Percentiles rank a stretch among this genome's conserved stretches.
Conservation (phyloP, 2,888 invertebrate genomes). For the Alitta virens region DNA sequence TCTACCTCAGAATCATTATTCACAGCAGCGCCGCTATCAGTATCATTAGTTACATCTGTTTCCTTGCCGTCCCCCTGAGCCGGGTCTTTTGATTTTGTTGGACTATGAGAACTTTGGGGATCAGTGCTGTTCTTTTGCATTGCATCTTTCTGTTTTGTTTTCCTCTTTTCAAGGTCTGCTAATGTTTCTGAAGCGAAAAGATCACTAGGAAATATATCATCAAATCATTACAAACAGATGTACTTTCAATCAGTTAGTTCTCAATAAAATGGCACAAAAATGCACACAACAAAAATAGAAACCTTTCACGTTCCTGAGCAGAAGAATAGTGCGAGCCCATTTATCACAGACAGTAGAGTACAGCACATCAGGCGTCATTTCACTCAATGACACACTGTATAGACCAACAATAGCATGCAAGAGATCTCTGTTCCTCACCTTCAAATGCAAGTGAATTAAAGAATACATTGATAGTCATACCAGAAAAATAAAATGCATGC, state of each 20-base stretch:
- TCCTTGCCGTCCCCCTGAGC: neutral
- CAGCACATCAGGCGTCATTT: slow-evolving; percentile 55
- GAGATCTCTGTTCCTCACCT: slow-evolving; percentile 40
- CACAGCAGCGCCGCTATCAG: neutral
- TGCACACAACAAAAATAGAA: too few species aligned
- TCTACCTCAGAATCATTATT: slow-evolving; percentile 12
- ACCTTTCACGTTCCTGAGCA: slow-evolving; percentile 55
- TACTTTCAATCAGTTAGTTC: too few species aligned
- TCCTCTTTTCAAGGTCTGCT: neutral
- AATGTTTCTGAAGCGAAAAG: neutral
- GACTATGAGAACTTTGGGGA: too few species aligned
- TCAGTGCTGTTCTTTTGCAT: neutral
- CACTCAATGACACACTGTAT: slow-evolving; percentile 54
- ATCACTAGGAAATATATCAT: too few species aligned
- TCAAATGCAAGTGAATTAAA: slow-evolving; percentile 3
- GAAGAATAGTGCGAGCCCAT: slow-evolving; percentile 53
- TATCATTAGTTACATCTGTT: neutral
- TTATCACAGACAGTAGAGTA: slow-evolving; percentile 56
- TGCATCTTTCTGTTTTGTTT: slow-evolving; percentile 1
- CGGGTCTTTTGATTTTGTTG: neutral
- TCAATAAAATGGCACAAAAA: too few species aligned
- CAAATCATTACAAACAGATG: too few species aligned
- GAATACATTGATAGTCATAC: neutral
- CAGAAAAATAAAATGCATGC: neutral
- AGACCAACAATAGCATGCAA: slow-evolving; percentile 57